phyloP scores from a whole-genome alignment of 2,888 invertebrate genomes.

The Falcaria lacertinaria region DNA sequence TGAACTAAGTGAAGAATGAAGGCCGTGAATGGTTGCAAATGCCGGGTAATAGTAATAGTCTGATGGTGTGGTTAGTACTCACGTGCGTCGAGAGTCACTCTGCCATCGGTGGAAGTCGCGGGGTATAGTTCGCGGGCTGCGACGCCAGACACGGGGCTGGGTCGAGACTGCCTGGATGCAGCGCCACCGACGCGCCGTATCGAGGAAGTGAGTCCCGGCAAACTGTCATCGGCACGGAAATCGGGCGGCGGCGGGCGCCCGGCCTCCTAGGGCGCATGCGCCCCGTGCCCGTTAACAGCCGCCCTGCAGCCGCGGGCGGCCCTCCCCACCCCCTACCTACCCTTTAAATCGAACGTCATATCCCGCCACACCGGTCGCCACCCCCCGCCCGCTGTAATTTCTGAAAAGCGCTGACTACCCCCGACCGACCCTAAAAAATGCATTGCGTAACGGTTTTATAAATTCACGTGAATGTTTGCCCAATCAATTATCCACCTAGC shows the following conservation, averaged over 20 bases:
- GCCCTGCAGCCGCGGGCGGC: conserved; percentile 59
- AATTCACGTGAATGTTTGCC: conserved; percentile 63
- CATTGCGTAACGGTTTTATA: conserved; percentile 77
- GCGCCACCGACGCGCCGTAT: conserved; percentile 70
- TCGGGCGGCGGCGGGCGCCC: conserved; percentile 70
- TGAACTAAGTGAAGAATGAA: no score
- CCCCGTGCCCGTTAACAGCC: conserved; percentile 79
- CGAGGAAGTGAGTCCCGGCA: conserved; percentile 78
- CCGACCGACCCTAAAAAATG: conserved; percentile 75
- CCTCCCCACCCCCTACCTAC: conserved; percentile 47
- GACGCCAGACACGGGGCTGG: conserved; percentile 27
- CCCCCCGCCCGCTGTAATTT: conserved; percentile 66
- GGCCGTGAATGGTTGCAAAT: no score
- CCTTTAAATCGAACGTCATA: conserved; percentile 80
- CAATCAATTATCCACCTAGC: conserved; percentile 72
- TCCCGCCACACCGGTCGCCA: conserved; percentile 65
- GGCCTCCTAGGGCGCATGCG: conserved; percentile 68
- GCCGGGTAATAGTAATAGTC: no score
- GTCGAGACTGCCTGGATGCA: conserved; percentile 36
- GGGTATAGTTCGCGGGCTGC: conserved; percentile 22
- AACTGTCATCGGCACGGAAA: conserved; percentile 83
- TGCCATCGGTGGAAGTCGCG: conserved; percentile 52
- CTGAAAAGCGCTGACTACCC: conserved; percentile 76
- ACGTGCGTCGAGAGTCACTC: conserved; percentile 54
- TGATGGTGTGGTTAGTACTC: conserved; percentile 36